A percentile compares a stretch with the other conserved stretches of the same genome.
These are phyloP conservation scores for Eilema sororculum DNA, from an alignment of 2,888 invertebrate species.

Conservation along the genomic window DNA sequence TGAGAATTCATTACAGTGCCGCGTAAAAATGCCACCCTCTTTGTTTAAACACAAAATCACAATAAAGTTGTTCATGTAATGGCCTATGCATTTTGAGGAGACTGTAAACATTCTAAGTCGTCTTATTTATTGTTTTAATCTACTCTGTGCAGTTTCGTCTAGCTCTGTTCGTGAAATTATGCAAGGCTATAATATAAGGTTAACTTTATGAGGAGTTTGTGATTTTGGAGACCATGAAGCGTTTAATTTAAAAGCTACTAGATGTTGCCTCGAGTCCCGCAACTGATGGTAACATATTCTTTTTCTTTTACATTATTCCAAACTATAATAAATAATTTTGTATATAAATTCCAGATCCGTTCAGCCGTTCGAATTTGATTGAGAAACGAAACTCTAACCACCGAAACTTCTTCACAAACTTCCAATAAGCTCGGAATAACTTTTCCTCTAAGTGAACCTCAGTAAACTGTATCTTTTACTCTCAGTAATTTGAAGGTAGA, in stretches of 20 bases:
- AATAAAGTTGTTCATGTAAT: conserved; percentile 82
- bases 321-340: too few relatives aligned
- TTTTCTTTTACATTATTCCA: too few relatives aligned
- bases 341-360: too few relatives aligned
- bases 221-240: not conserved
- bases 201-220: not conserved
- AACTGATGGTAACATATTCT: too few relatives aligned
- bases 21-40: conserved; percentile 79
- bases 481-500: not conserved
- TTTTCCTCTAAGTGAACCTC: too few relatives aligned
- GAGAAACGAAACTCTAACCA: too few relatives aligned
- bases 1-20: conserved; percentile 78
- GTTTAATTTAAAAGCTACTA: not conserved
- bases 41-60: conserved; percentile 85
- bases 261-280: too few relatives aligned
- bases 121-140: conserved; percentile 70
- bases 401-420: too few relatives aligned
- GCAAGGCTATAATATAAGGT: conserved; percentile 5
- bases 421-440: not conserved
- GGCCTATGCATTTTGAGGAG: conserved; percentile 79
- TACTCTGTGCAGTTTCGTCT: conserved; percentile 23
- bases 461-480: not conserved
- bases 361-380: too few relatives aligned
- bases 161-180: conserved; percentile 32
- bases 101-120: conserved; percentile 47